Evolutionary conservation across 2,888 invertebrate genomes (phyloP).

Genomic region (Anaspis maculata): DNA sequence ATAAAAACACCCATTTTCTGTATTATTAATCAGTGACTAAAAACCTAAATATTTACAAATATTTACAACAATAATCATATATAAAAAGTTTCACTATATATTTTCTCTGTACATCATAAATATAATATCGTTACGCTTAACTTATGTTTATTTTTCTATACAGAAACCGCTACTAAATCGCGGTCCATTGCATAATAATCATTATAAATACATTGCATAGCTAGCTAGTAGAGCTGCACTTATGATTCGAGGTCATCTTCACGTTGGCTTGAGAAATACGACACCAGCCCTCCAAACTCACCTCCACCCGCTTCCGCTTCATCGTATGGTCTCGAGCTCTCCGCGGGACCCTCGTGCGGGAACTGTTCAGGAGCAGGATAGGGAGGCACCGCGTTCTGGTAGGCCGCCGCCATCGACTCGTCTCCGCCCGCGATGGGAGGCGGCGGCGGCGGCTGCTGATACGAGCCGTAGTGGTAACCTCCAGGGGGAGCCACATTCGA

Average conservation of each 20-base stretch:
- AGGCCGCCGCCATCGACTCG: conserved; percentile 12
- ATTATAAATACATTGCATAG: no score
- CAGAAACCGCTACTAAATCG: background rate
- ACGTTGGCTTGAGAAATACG: conserved; percentile 85
- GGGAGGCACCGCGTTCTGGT: conserved; percentile 21
- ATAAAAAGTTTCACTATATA: conserved; percentile 14
- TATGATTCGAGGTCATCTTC: conserved; percentile 81
- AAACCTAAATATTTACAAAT: conserved; percentile 9
- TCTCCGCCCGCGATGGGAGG: conserved; percentile 32
- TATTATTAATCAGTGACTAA: background rate
- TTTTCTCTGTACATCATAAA: conserved; percentile 18
- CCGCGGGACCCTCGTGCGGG: conserved; percentile 16
- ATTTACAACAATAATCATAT: conserved; percentile 11
- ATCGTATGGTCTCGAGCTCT: conserved; percentile 41
- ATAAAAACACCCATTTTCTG: conserved; percentile 14
- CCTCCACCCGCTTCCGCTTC: conserved; percentile 54
- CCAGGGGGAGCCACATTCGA: conserved; percentile 31
- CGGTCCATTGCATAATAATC: background rate
- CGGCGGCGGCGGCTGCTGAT: conserved; percentile 37
- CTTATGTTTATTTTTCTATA: no score
- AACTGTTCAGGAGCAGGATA: conserved; percentile 30
- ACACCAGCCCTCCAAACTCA: conserved; percentile 84
- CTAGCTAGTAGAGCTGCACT: no score
- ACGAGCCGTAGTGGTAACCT: conserved; percentile 44
- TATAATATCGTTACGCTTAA: conserved; percentile 4